Percentiles rank a stretch among this genome's conserved stretches.
phyloP scores from a whole-genome alignment of 2,797 vertebrate genomes.

The Bovichtus variegatus region DNA sequence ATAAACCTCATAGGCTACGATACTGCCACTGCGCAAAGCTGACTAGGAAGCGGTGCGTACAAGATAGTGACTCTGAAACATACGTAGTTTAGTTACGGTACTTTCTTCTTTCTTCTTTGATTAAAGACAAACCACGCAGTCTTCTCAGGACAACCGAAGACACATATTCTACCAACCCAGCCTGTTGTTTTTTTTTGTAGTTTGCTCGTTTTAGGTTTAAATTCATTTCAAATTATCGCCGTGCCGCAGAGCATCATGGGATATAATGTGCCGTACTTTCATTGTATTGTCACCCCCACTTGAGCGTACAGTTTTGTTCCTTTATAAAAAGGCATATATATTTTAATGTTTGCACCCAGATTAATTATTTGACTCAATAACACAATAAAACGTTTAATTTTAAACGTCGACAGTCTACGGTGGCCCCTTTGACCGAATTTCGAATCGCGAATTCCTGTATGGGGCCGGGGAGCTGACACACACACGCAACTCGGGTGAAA shows the following conservation, averaged over 20 bases:
- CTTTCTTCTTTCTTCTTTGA: fast-evolving
- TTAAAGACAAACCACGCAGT: fast-evolving
- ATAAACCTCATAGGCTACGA: slow-evolving; percentile 82
- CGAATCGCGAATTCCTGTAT: not conserved
- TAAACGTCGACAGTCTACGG: not conserved
- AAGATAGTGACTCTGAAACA: fast-evolving
- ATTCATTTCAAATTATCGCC: not conserved
- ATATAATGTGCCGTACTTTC: fast-evolving
- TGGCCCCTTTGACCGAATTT: not conserved
- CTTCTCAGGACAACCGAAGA: fast-evolving
- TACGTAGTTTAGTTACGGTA: slow-evolving; percentile 12
- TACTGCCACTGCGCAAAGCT: slow-evolving; percentile 89
- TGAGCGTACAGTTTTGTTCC: fast-evolving
- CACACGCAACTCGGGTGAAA: too few relatives aligned
- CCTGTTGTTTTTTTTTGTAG: fast-evolving
- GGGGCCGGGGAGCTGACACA: not conserved
- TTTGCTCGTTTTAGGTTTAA: fast-evolving
- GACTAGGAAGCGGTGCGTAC: fast-evolving
- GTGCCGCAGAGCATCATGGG: slow-evolving; percentile 62
- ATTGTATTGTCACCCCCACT: too few relatives aligned
- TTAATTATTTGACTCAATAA: fast-evolving
- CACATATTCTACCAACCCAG: fast-evolving
- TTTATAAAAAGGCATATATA: fast-evolving
- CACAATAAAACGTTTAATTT: fast-evolving
- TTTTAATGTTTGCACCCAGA: fast-evolving